These are phyloP conservation scores for Eupithecia pulchellata DNA, from an alignment of 2,888 invertebrate species.

Conservation along the genomic window DNA sequence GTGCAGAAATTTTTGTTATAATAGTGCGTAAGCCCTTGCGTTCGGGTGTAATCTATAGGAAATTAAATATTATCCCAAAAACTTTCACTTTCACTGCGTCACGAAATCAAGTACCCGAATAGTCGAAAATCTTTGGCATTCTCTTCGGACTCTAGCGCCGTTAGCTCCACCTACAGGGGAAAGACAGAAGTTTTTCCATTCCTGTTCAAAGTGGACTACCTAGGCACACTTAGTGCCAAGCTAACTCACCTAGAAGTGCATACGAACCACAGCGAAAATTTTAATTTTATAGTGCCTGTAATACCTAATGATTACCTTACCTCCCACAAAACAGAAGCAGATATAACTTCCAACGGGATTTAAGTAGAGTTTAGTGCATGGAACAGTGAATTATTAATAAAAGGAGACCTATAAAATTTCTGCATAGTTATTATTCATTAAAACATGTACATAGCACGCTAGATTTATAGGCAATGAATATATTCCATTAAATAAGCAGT, in stretches of 20 bases:
- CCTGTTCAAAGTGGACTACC: too few species aligned
- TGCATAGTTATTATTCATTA: constrained; percentile 18
- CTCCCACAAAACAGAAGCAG: not conserved
- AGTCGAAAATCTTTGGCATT: too few species aligned
- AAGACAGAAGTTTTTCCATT: too few species aligned
- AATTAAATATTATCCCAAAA: too few species aligned
- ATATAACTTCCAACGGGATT: not conserved
- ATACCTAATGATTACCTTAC: not conserved
- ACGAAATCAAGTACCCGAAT: too few species aligned
- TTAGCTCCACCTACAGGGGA: too few species aligned
- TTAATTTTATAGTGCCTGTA: not conserved
- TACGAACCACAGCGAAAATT: not conserved
- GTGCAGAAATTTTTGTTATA: too few species aligned
- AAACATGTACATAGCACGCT: constrained; percentile 10
- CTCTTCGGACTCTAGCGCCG: too few species aligned
- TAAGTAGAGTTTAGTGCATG: constrained; percentile 8
- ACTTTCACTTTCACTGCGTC: too few species aligned
- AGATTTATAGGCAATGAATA: constrained; percentile 37
- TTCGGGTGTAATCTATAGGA: too few species aligned
- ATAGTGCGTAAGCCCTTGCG: too few species aligned
- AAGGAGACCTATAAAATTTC: constrained; percentile 15
- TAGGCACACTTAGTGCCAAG: not conserved
- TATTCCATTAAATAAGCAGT: constrained; percentile 32
- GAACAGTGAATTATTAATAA: constrained; percentile 10
- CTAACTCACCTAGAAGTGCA: not conserved